Evolutionary conservation across 2,113 vertebrate species (phyloP).

Genomic region (Actenoides lindsayi): DNA sequence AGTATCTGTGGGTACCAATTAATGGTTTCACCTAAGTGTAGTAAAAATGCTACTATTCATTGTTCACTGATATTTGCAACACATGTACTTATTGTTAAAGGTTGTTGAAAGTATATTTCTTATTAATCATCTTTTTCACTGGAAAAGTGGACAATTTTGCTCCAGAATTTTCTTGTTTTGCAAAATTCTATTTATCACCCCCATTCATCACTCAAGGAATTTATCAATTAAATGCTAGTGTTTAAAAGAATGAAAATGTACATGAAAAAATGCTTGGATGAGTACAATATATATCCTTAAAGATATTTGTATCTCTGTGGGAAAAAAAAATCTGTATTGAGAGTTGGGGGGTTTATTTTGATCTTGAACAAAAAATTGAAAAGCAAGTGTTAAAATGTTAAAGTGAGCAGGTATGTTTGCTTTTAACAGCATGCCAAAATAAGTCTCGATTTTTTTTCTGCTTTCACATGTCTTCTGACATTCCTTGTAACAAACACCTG

Average conservation of each 20-base stretch:
- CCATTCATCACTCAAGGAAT: neutral
- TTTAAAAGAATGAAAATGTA: neutral
- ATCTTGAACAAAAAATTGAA: neutral
- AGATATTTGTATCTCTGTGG: neutral
- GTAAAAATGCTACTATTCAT: neutral
- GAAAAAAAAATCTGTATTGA: neutral
- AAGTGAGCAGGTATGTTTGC: neutral
- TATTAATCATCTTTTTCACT: neutral
- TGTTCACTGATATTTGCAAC: neutral
- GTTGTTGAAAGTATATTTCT: neutral
- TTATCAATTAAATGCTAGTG: neutral
- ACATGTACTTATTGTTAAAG: neutral
- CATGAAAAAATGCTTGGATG: neutral
- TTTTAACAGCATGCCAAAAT: constrained; percentile 14
- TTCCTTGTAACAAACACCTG: neutral
- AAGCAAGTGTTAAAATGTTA: neutral
- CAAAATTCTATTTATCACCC: neutral
- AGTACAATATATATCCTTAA: neutral
- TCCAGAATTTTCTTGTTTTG: neutral
- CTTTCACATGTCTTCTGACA: neutral
- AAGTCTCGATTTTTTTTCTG: neutral
- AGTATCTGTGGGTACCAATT: neutral
- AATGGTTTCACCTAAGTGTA: neutral
- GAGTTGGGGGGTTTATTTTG: neutral
- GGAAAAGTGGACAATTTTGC: neutral